These are phyloP conservation scores for Chymomyza caudatula DNA, from an alignment of 2,888 invertebrate genomes.

Conservation along the genomic window DNA sequence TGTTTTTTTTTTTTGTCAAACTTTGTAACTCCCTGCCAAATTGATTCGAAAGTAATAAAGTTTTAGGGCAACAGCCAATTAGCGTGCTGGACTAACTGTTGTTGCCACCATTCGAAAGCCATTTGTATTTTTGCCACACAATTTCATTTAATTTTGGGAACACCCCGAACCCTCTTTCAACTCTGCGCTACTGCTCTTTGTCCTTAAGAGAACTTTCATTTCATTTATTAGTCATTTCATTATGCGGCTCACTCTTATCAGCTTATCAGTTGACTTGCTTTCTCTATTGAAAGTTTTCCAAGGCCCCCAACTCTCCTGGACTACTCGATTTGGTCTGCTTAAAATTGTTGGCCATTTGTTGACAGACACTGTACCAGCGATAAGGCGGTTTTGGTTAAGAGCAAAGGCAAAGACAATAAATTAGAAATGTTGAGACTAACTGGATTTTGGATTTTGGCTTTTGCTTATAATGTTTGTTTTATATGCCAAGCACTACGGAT, in stretches of 20 bases:
- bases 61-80: conserved; percentile 63
- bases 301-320: not conserved
- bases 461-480: conserved; percentile 39
- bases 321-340: conserved; percentile 14
- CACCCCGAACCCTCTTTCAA: not conserved
- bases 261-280: conserved; percentile 41
- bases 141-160: conserved; percentile 24
- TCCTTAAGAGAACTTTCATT: conserved; percentile 27
- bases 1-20: not conserved
- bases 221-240: conserved; percentile 33
- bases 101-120: not conserved
- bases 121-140: conserved; percentile 25
- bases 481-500: conserved; percentile 18
- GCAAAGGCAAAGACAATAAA: conserved; percentile 18
- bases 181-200: conserved; percentile 10
- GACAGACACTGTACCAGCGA: conserved; percentile 25
- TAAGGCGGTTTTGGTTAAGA: not conserved
- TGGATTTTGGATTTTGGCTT: conserved; percentile 16
- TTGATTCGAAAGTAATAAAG: conserved; percentile 64
- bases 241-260: conserved; percentile 26
- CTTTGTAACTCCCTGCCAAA: conserved; percentile 24
- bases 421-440: conserved; percentile 10
- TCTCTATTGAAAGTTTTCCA: conserved; percentile 4
- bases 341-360: conserved; percentile 40
- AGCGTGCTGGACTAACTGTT: conserved; percentile 31